Evolutionary conservation across 1,140 invertebrate species (phyloP).

Genomic region (Bombus confusus): DNA sequence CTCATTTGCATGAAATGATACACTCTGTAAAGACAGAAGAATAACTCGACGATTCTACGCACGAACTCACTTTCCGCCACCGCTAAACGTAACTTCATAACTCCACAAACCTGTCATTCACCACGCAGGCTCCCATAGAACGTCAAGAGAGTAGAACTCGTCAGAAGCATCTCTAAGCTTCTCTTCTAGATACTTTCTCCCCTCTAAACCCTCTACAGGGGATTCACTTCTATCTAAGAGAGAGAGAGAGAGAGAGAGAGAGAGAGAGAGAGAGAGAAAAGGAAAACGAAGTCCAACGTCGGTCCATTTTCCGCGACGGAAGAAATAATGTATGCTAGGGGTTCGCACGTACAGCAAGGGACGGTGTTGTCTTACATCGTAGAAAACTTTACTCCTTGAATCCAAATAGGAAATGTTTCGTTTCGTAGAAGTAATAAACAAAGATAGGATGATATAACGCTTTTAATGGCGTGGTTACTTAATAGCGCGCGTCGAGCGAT

Average conservation of each 20-base stretch:
- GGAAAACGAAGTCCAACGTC: background rate
- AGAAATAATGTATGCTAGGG: slow-evolving; percentile 54
- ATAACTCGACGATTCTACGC: background rate
- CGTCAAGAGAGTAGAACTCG: background rate
- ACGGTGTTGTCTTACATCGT: background rate
- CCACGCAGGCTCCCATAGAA: background rate
- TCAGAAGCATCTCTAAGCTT: background rate
- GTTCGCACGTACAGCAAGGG: background rate
- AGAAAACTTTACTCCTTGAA: background rate
- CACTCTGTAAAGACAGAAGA: background rate
- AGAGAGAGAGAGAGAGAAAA: background rate
- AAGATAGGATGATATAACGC: background rate
- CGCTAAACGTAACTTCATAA: background rate
- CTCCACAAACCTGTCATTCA: slow-evolving; percentile 14
- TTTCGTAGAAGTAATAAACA: background rate
- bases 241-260: background rate
- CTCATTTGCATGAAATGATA: too few species aligned
- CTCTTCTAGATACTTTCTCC: background rate
- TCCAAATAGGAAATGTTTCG: background rate
- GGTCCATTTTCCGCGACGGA: slow-evolving; percentile 36
- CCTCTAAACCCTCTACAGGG: background rate
- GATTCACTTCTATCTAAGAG: too few species aligned
- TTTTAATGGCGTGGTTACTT: background rate
- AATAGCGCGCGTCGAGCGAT: background rate
- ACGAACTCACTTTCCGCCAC: background rate